Evolutionary conservation across 2,797 vertebrate genomes (phyloP).

Genomic region (Channa striata): DNA sequence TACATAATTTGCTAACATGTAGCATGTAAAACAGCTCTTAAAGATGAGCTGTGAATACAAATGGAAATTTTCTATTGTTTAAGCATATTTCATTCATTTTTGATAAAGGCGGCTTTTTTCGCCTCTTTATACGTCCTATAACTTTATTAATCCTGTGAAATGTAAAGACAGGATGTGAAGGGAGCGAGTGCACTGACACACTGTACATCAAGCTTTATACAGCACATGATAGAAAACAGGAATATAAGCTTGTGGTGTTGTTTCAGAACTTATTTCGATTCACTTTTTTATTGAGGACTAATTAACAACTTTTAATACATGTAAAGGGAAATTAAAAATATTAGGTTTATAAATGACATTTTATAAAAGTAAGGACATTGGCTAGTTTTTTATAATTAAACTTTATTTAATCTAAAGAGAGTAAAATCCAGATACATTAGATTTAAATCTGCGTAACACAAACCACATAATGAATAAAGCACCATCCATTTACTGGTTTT

Average conservation of each 20-base stretch:
- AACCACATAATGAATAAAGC: neutral
- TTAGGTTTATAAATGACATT: too few species aligned
- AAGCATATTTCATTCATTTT: constrained; percentile 65
- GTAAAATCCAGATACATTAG: neutral
- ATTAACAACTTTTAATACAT: too few species aligned
- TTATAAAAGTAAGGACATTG: too few species aligned
- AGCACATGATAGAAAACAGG: neutral
- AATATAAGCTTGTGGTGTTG: neutral
- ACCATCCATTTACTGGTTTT: neutral
- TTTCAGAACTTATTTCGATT: too few species aligned
- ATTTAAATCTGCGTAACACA: neutral
- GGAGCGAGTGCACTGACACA: neutral
- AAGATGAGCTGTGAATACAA: constrained; percentile 85
- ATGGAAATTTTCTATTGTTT: constrained; percentile 69
- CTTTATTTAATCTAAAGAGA: too few species aligned
- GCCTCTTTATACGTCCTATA: constrained; percentile 16
- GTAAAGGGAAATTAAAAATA: too few species aligned
- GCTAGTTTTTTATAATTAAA: too few species aligned
- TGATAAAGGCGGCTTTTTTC: constrained; percentile 20
- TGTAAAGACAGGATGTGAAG: constrained; percentile 10
- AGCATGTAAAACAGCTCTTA: constrained; percentile 82
- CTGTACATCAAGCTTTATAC: neutral
- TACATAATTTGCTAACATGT: constrained; percentile 85
- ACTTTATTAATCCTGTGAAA: constrained; percentile 30
- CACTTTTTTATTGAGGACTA: too few species aligned